Conservation (phyloP, 2,888 invertebrate species). For the Lasioglossum morio region DNA sequence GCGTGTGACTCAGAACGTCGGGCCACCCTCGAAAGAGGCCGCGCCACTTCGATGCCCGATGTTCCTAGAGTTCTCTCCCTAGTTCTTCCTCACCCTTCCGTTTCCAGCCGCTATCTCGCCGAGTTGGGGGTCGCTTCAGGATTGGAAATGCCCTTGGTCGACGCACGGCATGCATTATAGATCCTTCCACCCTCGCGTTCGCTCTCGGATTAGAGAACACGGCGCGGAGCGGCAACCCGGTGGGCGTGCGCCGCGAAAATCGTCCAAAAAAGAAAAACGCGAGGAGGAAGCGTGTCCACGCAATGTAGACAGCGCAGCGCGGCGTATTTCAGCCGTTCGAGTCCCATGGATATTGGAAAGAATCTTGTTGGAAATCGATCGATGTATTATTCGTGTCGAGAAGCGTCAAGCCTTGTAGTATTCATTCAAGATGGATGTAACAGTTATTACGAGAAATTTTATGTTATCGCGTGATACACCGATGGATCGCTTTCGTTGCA, state of each 20-base stretch:
- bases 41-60: slow-evolving; percentile 67
- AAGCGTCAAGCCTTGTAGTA: no score
- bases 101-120: neutral
- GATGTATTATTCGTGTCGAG: no score
- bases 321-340: slow-evolving; percentile 44
- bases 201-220: slow-evolving; percentile 66
- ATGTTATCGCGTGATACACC: neutral
- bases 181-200: slow-evolving; percentile 42
- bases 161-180: slow-evolving; percentile 63
- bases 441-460: neutral
- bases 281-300: neutral
- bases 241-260: slow-evolving; percentile 61
- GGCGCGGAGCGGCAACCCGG: neutral
- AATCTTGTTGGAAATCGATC: no score
- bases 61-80: slow-evolving; percentile 37
- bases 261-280: slow-evolving; percentile 45
- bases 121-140: slow-evolving; percentile 49
- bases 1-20: slow-evolving; percentile 67
- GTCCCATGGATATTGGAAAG: no score
- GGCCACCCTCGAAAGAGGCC: slow-evolving; percentile 61
- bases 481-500: no score
- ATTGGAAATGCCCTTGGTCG: slow-evolving; percentile 65
- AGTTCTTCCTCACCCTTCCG: neutral
- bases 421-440: neutral
- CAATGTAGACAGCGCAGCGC: slow-evolving; percentile 36